Evolutionary conservation across 2,888 invertebrate genomes (phyloP), one percentile per base, ranked within the genome.

Genomic region (Cryptocephalus primarius): DNA sequence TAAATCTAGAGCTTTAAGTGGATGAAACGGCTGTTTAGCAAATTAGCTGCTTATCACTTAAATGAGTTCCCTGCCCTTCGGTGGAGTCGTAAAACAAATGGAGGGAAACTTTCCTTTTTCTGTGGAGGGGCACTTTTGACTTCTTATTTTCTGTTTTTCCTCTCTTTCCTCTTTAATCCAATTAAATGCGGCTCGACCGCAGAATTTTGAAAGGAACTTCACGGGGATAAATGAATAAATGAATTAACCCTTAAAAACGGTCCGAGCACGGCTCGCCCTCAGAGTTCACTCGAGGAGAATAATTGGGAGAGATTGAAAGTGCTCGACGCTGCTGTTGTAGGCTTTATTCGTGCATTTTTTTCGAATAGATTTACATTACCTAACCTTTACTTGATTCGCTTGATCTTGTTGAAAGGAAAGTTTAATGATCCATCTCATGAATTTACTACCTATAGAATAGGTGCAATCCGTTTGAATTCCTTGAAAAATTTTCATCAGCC

Each of bases 41-140:
- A 67, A 67, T 67, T 67, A 66, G 66, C 65, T 63, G 59, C 66
- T 67, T 66, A 67, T 65, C 66, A 65, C 66, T 66, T 65, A 60
- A 65, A 67, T 65, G 65, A 64, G 63, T 64, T 63, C 53, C 56
- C 56, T 55, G 55, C 53, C 57, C 54, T 54, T 44, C 48, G 50
- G 43, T 47, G 48, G 51, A 50, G 50, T 43, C 45, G 49, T 39
- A 51, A 56, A 59, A 59, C 58, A 59, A 60, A 59, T 57, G 59
- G 56, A 60, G 58, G 60, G 57, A 45, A 46, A 46, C 48, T 50
- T 60, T 61, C 57, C 59, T 53, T 57, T 61, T 61, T 60, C 60
- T 6, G 22, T 22, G 2, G 22, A 53, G 50, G 57, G 60, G 58
- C 56, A 59, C 62, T 59, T 59, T 57, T 55, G 59, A 62, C 52